Evolutionary conservation across 2,113 vertebrate genomes (phyloP), one percentile per base, ranked within the genome.

Genomic region (Atrichornis clamosus): DNA sequence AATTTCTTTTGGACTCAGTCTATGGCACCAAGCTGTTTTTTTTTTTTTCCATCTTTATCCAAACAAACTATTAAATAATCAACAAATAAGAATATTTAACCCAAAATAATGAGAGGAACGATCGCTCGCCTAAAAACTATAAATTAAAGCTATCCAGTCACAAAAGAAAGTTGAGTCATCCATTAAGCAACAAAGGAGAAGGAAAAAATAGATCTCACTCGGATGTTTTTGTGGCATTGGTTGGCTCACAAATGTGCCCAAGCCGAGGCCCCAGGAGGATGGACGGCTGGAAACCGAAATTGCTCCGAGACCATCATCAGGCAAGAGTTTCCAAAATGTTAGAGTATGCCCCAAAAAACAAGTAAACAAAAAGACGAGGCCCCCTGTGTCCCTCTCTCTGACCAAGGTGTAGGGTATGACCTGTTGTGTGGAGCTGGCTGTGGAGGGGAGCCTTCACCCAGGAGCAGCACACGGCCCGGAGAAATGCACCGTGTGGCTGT

Each of bases 1-100:
- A 98, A 98, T 98, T 98, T 98, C 97, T 98, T 98, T 98, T 98
- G 98, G 98, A 98, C 97, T 98, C 97, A 7, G 96, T 97, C 97
- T 97, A 96, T 98, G 97, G 97, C 95, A 97, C 96, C 96, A 97
- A 97, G 97, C 97, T 95, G 97, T 2, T 86, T 82, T 95, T 97
- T 95, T 96, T 89, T 89, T 84, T 55, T 84, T 44, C 93, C 81
- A 86, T 96, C 97, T 97, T 98, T 96, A 90, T 92, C 96, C 97
- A 96, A 97, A 93, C 89, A 97, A 97, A 96, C 97, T 97, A 96
- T 97, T 98, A 96, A 98, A 94, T 87, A 95, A 97, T 96, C 95
- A 96, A 95, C 97, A 96, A 92, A 97, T 97, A 97, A 94, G 94
- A 96, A 95, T 93, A 90, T 96, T 97, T 97, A 97, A 96, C 93